Percentiles rank a stretch among this genome's conserved stretches.
These are phyloP conservation scores for Xanthorhoe spadicearia DNA, from an alignment of 2,888 invertebrate species.

Conservation along the genomic window DNA sequence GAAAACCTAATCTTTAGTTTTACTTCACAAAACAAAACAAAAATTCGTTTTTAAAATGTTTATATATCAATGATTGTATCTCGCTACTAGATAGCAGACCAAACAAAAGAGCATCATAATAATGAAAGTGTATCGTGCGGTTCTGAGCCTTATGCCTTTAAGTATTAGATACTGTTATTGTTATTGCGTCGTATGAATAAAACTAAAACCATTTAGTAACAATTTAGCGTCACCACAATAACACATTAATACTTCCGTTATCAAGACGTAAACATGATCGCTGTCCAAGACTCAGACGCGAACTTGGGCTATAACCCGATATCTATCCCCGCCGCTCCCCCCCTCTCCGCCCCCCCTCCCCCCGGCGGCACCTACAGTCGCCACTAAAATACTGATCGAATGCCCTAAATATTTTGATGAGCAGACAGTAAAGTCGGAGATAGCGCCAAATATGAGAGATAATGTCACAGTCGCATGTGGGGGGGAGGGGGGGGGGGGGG, in stretches of 20 bases:
- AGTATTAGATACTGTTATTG: neutral
- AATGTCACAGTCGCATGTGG: neutral
- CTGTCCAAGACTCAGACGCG: slow-evolving; percentile 13
- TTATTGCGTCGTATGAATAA: slow-evolving; percentile 1
- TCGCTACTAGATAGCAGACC: too few relatives aligned
- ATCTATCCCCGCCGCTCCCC: neutral
- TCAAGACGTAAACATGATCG: slow-evolving; percentile 21
- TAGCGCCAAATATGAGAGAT: neutral
- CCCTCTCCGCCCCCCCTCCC: neutral
- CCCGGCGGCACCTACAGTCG: neutral
- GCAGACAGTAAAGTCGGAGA: neutral
- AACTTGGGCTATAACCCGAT: slow-evolving; percentile 14
- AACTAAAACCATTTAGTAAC: slow-evolving; percentile 9
- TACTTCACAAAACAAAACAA: too few relatives aligned
- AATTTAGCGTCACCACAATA: slow-evolving; percentile 16
- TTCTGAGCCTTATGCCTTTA: too few relatives aligned
- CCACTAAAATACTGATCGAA: slow-evolving; percentile 6
- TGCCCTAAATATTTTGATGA: neutral
- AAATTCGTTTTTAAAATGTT: too few relatives aligned
- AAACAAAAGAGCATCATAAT: too few relatives aligned
- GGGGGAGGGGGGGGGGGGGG: too few relatives aligned
- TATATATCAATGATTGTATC: too few relatives aligned
- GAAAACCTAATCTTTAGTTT: too few relatives aligned
- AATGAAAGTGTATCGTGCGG: neutral
- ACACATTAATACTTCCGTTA: slow-evolving; percentile 24